Conservation (phyloP, 2,888 invertebrate genomes). For the Brenthis hecate region DNA sequence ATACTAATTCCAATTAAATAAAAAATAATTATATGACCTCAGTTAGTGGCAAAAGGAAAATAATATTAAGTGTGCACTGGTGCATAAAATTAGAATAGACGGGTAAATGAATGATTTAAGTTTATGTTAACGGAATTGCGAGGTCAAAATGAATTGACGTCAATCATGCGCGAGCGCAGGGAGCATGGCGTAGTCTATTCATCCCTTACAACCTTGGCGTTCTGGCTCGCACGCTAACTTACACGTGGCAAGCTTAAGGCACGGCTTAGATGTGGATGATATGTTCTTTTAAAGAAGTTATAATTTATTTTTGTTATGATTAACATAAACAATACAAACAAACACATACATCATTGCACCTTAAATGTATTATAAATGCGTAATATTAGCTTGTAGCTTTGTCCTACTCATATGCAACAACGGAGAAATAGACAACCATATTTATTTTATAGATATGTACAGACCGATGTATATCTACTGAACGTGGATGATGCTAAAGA, state of each 20-base stretch:
- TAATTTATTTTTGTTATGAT: background rate
- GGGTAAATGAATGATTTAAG: constrained; percentile 36
- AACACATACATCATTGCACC: too few species aligned
- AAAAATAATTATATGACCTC: constrained; percentile 20
- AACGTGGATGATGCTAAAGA: too few species aligned
- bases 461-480: too few species aligned
- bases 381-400: too few species aligned
- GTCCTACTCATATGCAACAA: too few species aligned
- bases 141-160: constrained; percentile 46
- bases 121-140: constrained; percentile 40
- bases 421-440: too few species aligned
- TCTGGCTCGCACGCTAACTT: constrained; percentile 52
- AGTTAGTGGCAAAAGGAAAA: constrained; percentile 25
- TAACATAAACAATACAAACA: background rate
- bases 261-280: constrained; percentile 21
- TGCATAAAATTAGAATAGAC: constrained; percentile 38
- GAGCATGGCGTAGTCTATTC: constrained; percentile 42
- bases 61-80: constrained; percentile 32
- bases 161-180: constrained; percentile 47
- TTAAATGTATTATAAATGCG: too few species aligned
- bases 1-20: constrained; percentile 5
- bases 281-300: constrained; percentile 7
- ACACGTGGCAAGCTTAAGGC: constrained; percentile 57
- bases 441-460: too few species aligned
- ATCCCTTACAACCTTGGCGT: constrained; percentile 55